Evolutionary conservation across 2,888 invertebrate genomes (phyloP).

Genomic region (Drosophila histrio): DNA sequence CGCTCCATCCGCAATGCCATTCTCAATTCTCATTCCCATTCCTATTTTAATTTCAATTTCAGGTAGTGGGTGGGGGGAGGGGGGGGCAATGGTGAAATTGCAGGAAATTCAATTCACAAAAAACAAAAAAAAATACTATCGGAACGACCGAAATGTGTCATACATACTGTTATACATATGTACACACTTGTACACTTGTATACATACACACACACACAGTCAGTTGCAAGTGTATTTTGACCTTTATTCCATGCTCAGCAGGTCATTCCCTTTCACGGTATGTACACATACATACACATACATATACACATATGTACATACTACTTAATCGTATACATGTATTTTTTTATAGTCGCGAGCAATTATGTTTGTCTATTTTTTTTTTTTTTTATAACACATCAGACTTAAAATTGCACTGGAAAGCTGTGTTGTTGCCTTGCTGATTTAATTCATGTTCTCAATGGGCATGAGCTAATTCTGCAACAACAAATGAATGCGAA

Average conservation of each 20-base stretch:
- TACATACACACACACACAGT: conserved; percentile 5
- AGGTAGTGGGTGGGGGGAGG: conserved; percentile 24
- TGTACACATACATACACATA: conserved; percentile 7
- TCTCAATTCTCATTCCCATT: conserved; percentile 24
- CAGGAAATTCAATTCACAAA: conserved; percentile 73
- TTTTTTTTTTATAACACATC: conserved; percentile 21
- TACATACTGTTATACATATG: conserved; percentile 23
- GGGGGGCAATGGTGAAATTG: conserved; percentile 56
- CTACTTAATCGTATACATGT: not conserved
- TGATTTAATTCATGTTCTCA: conserved; percentile 49
- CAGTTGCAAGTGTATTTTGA: conserved; percentile 40
- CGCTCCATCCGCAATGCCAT: conserved; percentile 49
- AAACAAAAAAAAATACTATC: conserved; percentile 33
- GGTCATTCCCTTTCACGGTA: conserved; percentile 52
- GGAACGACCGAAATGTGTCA: conserved; percentile 48
- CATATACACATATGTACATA: not conserved
- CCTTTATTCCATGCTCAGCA: conserved; percentile 50
- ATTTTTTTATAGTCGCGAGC: conserved; percentile 12
- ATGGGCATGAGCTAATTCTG: conserved; percentile 52
- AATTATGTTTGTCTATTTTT: conserved; percentile 32
- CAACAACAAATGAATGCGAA: conserved; percentile 33
- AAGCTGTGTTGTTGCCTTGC: conserved; percentile 26
- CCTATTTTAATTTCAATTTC: conserved; percentile 24
- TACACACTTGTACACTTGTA: conserved; percentile 6
- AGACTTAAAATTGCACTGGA: conserved; percentile 35